Percentiles rank a stretch among this genome's conserved stretches.
Conservation (phyloP, 2,888 invertebrate species). For the Notodromas monacha region DNA sequence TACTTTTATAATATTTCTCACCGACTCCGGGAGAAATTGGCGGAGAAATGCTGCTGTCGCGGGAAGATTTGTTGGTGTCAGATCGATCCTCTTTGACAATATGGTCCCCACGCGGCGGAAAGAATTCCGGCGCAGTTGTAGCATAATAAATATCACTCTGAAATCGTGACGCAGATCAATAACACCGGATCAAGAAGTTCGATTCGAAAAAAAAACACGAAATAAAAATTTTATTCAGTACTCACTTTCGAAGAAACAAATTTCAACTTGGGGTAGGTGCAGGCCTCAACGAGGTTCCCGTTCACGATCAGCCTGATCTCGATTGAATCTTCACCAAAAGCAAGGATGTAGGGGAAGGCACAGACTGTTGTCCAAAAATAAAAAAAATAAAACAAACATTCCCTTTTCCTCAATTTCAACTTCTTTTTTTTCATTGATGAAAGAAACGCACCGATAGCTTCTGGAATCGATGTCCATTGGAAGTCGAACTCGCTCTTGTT, state of each 20-base stretch:
- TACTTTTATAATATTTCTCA: no score
- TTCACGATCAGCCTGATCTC: conserved; percentile 64
- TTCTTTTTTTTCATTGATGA: no score
- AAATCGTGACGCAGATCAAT: no score
- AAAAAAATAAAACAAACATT: no score
- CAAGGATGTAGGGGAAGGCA: conserved; percentile 65
- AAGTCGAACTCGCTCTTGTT: conserved; percentile 56
- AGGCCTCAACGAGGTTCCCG: conserved; percentile 57
- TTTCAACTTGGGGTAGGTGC: conserved; percentile 50
- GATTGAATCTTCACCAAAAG: conserved; percentile 52
- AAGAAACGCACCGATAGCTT: conserved; percentile 30
- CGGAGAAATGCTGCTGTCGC: background rate
- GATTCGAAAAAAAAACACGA: no score
- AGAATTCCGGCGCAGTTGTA: conserved; percentile 31
- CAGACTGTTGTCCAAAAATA: no score
- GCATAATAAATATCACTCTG: conserved; percentile 30
- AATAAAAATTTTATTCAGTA: no score
- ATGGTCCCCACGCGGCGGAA: background rate
- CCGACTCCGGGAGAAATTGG: no score
- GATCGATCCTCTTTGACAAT: background rate
- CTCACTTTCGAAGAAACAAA: conserved; percentile 30
- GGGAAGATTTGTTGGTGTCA: no score
- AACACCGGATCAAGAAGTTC: no score
- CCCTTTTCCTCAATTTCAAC: no score
- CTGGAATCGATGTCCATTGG: conserved; percentile 62